phyloP scores from a whole-genome alignment of 1,140 invertebrate genomes.

The Cotesia chilonis region DNA sequence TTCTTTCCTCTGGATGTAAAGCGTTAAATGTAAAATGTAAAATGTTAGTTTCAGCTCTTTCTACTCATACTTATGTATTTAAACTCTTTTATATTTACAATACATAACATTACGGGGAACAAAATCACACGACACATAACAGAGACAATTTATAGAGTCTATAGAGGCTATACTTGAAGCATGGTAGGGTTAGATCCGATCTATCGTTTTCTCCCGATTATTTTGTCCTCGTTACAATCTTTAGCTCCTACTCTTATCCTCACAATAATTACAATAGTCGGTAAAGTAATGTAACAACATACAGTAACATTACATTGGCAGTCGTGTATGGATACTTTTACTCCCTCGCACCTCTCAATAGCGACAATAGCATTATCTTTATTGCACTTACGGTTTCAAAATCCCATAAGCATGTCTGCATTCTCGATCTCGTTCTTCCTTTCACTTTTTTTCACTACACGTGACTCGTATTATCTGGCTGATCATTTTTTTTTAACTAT shows the following conservation, averaged over 20 bases:
- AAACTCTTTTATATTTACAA: neutral
- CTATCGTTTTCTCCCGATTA: slow-evolving; percentile 20
- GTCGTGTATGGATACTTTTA: neutral
- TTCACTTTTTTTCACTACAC: slow-evolving; percentile 35
- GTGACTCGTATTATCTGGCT: neutral
- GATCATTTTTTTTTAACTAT: neutral
- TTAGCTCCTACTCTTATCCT: neutral
- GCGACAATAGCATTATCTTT: neutral
- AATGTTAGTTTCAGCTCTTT: neutral
- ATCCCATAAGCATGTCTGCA: neutral
- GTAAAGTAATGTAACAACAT: neutral
- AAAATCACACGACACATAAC: no score
- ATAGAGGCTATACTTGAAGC: no score
- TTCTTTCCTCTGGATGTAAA: neutral
- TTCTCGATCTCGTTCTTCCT: slow-evolving; percentile 29
- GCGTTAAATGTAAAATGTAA: neutral
- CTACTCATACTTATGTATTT: slow-evolving; percentile 25
- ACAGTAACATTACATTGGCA: no score
- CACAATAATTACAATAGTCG: no score
- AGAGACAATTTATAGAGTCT: no score
- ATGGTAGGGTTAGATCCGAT: neutral
- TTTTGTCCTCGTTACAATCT: slow-evolving; percentile 20
- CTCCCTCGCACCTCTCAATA: neutral
- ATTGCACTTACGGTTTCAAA: neutral
- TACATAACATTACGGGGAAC: no score